Percentiles rank a stretch among this genome's conserved stretches.
These are phyloP conservation scores for Dolomedes plantarius DNA, from an alignment of 2,888 invertebrate species.

Conservation along the genomic window DNA sequence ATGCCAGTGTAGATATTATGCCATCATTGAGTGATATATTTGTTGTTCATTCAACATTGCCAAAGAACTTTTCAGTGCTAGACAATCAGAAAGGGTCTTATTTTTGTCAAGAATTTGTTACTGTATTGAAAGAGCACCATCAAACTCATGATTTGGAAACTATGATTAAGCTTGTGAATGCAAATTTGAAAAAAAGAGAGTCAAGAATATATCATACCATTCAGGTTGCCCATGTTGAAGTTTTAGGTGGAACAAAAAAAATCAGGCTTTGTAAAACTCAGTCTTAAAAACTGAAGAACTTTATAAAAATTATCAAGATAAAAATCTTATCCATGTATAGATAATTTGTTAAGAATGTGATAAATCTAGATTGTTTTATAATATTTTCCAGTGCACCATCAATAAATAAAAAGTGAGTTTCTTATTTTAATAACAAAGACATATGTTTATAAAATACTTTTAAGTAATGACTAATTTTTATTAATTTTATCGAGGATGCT, in stretches of 20 bases:
- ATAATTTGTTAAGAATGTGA: no score
- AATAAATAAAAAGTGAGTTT: no score
- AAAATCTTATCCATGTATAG: no score
- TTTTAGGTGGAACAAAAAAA: neutral
- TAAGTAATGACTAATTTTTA: no score
- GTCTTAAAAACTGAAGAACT: no score
- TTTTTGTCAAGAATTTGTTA: constrained; percentile 38
- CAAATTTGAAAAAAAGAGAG: constrained; percentile 20
- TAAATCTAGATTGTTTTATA: no score
- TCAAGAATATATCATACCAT: neutral
- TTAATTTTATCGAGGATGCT: no score
- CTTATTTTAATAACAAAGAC: no score
- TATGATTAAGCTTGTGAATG: constrained; percentile 37
- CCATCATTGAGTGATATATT: constrained; percentile 31
- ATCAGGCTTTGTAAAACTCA: constrained; percentile 1
- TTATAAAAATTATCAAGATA: no score
- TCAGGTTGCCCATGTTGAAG: constrained; percentile 46
- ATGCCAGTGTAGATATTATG: neutral
- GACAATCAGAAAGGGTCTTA: constrained; percentile 35
- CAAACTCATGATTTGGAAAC: constrained; percentile 30
- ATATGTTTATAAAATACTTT: no score
- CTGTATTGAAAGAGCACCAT: constrained; percentile 27
- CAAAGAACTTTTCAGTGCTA: constrained; percentile 26
- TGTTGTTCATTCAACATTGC: constrained; percentile 38
- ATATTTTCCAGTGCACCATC: no score